Percentiles rank a stretch among this genome's conserved stretches.
Conservation (phyloP, 23 tunicate species). For the Pegea sp. region DNA sequence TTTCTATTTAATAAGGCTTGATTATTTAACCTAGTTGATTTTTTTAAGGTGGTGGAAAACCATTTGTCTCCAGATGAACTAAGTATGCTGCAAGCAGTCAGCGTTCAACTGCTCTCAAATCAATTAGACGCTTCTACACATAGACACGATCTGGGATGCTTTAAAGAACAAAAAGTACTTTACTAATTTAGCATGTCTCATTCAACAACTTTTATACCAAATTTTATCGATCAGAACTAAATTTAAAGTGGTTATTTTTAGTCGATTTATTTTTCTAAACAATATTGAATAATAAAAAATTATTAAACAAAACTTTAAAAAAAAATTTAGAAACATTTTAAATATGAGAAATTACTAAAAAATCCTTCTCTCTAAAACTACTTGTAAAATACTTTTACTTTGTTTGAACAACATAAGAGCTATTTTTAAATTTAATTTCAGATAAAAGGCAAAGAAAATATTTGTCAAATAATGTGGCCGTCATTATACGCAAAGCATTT, state of each 20-base stretch:
- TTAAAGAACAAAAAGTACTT: conserved; percentile 16
- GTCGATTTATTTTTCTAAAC: no score
- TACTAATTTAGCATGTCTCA: not conserved
- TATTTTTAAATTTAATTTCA: conserved; percentile 3
- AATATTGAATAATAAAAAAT: no score
- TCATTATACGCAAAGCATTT: conserved; percentile 18
- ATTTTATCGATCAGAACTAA: no score
- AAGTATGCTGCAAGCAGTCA: conserved; percentile 7
- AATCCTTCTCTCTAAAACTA: no score
- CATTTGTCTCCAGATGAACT: conserved; percentile 13
- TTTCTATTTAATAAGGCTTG: no score
- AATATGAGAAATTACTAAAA: no score
- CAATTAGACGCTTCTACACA: conserved; percentile 19
- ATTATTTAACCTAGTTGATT: not conserved
- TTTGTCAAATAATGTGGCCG: conserved; percentile 74
- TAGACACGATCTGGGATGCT: conserved; percentile 49
- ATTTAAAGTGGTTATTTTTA: no score
- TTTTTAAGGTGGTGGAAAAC: conserved; percentile 16
- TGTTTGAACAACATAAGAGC: not conserved
- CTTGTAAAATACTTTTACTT: not conserved
- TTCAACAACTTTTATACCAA: no score
- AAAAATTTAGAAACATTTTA: no score
- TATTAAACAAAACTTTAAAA: no score
- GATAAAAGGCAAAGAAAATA: conserved; percentile 33
- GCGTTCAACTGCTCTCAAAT: conserved; percentile 15